These are phyloP conservation scores for Pissodes strobi DNA, from an alignment of 1,140 invertebrate genomes.

Conservation along the genomic window DNA sequence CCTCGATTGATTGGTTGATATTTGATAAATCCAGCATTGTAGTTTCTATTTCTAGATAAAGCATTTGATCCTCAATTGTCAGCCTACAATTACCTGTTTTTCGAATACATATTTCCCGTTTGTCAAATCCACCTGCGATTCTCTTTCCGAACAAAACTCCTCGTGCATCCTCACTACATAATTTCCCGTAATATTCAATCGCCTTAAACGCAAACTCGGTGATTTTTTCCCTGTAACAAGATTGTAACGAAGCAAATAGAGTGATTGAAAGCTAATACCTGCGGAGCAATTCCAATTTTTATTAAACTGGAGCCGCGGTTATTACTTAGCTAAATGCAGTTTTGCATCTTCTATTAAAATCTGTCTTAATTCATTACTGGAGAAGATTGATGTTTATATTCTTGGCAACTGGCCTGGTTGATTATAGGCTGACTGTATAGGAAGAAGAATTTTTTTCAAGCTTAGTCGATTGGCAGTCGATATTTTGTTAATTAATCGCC, in stretches of 20 bases:
- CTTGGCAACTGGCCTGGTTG: background rate
- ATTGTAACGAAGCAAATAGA: constrained; percentile 14
- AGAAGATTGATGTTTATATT: constrained; percentile 22
- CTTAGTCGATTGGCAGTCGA: too few species aligned
- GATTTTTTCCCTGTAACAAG: constrained; percentile 14
- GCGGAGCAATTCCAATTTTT: constrained; percentile 17
- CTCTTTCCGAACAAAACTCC: too few species aligned
- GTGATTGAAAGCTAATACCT: constrained; percentile 14
- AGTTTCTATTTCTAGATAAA: too few species aligned
- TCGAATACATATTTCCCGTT: too few species aligned
- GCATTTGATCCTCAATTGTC: too few species aligned
- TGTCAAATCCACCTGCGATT: too few species aligned
- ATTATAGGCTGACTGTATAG: background rate
- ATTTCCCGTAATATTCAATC: constrained; percentile 15
- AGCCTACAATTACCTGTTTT: too few species aligned
- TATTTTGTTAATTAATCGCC: too few species aligned
- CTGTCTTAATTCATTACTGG: constrained; percentile 23
- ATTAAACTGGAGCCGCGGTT: background rate
- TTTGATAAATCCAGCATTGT: too few species aligned
- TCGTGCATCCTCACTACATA: background rate
- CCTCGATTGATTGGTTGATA: too few species aligned
- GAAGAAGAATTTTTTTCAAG: too few species aligned
- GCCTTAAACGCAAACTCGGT: background rate
- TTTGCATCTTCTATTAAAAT: constrained; percentile 29
- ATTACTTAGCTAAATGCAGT: constrained; percentile 23